Percentiles rank a stretch among this genome's conserved stretches.
These are phyloP conservation scores for Portunus trituberculatus DNA, from an alignment of 1,140 invertebrate genomes.

Conservation along the genomic window DNA sequence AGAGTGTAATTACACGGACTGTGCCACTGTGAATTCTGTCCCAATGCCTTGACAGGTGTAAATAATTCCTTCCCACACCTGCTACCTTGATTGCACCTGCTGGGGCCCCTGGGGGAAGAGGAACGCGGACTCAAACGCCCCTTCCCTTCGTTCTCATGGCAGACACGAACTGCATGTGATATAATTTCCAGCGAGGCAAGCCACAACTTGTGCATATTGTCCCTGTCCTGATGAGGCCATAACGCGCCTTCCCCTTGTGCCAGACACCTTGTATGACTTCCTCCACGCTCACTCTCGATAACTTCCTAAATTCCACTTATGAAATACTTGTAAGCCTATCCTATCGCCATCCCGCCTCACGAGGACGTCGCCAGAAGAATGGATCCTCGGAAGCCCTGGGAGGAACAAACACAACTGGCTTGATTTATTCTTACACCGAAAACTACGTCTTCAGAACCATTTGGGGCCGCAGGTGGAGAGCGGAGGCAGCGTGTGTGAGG, in stretches of 20 bases:
- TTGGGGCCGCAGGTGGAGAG: not conserved
- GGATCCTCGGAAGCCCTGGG: not conserved
- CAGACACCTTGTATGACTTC: not conserved
- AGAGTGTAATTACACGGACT: constrained; percentile 10
- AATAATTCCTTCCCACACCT: not conserved
- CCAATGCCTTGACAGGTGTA: not conserved
- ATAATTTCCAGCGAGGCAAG: not conserved
- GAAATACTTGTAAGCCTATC: not conserved
- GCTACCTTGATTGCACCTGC: not conserved
- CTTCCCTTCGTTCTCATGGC: not conserved
- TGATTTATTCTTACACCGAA: not conserved
- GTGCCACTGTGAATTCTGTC: not conserved
- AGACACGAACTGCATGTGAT: not conserved
- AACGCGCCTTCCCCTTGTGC: not conserved
- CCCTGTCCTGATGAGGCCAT: not conserved
- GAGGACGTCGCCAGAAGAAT: not conserved
- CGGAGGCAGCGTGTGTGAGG: not conserved
- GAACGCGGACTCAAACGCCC: not conserved
- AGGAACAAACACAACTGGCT: not conserved
- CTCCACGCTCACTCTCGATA: not conserved
- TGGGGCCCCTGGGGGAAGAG: not conserved
- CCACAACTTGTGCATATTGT: not conserved
- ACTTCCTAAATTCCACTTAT: not conserved
- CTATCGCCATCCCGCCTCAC: not conserved
- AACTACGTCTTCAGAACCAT: not conserved